These are phyloP conservation scores for Protobothrops mucrosquamatus DNA, from an alignment of 2,113 vertebrate species.

Conservation along the genomic window DNA sequence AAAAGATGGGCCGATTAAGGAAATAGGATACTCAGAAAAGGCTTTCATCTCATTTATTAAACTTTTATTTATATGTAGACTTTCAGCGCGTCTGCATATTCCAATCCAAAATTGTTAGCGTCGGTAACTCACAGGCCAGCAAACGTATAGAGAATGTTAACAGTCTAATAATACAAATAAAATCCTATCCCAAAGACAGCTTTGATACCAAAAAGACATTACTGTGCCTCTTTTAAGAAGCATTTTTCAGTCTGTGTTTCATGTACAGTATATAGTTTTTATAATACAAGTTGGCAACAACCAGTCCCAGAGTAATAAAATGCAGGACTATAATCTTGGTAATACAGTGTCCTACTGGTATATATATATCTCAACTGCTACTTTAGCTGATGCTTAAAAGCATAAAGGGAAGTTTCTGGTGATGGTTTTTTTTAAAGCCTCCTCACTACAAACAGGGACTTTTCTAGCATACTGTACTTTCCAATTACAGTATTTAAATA, in stretches of 20 bases:
- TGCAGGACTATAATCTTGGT: background rate
- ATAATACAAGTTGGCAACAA: background rate
- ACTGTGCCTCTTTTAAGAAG: background rate
- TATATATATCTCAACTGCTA: background rate
- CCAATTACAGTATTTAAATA: background rate
- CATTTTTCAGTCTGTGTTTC: background rate
- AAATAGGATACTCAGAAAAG: background rate
- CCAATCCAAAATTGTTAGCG: background rate
- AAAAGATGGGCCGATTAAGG: too few species aligned
- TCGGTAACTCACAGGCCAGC: background rate
- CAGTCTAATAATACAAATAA: background rate
- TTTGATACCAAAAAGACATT: background rate
- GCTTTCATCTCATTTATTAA: background rate
- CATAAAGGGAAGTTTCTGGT: background rate
- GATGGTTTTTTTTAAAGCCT: background rate
- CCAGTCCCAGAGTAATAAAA: background rate
- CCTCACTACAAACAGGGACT: background rate
- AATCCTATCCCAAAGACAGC: background rate
- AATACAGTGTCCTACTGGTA: background rate
- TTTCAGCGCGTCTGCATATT: background rate
- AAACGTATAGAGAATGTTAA: too few species aligned
- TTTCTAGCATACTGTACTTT: background rate
- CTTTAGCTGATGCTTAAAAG: background rate
- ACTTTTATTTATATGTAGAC: background rate
- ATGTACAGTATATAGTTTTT: background rate